Base-by-base conservation (phyloP, 2,113 vertebrate species). In the Actenoides hombroni region DNA sequence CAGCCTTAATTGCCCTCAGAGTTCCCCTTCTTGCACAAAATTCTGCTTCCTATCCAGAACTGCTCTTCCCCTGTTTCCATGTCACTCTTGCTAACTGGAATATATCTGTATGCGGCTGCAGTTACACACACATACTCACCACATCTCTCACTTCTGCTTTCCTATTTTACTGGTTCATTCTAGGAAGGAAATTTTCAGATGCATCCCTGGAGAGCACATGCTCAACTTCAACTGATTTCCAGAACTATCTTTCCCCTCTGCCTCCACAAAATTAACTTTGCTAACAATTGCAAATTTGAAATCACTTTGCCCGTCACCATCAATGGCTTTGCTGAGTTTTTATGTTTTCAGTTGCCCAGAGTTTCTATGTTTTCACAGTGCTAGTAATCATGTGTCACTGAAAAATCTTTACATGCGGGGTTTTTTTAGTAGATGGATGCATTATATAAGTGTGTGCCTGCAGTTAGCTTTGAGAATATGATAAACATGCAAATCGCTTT, bases 371-470 rank as follows among this genome's bases (percentile, higher is more conserved):
- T 70, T 60, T 28, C 28, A 18, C 31, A 51, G 19, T n/a, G 11
- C 53, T 18, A 44, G 25, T 15, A 60, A 31, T n/a, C 23, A 15
- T 11, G 13, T 3, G 12, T 63, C 31, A 37, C n/a, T 29, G 6
- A 9, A 31, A 14, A 9, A 42, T 17, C 6, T 29, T 40, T 25
- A 48, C 4, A 1, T 6, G 16, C 11, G 1, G 12, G 21, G 35
- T 14, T 26, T 40, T 24, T 54, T 53, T 6, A 49, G 44, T 9
- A 69, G 37, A 68, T 9, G 33, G 10, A 35, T 40, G 23, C 3
- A 4, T 44, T 31, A 16, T 19, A 16, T 8, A 83, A 26, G 16
- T 31, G 11, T 4, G 7, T 63, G 23, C 4, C 2, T 24, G 28
- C 67, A 65, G 24, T 15, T 42, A 63, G 21, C 70, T 86, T 56